Percentiles rank a stretch among this genome's conserved stretches.
Evolutionary conservation across 2,888 invertebrate genomes (phyloP).

Genomic region (Cynaeus angustus): DNA sequence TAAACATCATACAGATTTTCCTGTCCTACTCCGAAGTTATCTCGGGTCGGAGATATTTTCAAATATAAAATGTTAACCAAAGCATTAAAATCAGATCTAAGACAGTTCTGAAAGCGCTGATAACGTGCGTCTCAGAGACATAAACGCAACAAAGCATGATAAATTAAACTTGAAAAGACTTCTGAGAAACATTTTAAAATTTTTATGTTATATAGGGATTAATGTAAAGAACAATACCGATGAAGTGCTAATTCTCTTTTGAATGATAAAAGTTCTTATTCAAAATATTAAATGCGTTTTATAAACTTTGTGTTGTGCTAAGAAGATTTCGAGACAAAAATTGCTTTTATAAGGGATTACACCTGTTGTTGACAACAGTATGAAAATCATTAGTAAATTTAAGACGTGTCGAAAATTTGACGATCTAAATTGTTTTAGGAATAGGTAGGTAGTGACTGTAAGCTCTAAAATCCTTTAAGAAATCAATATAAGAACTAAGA

Average conservation of each 20-base stretch:
- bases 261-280: constrained; percentile 11
- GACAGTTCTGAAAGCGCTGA: constrained; percentile 23
- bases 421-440: background rate
- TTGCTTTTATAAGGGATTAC: too few relatives aligned
- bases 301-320: background rate
- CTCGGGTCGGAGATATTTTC: background rate
- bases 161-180: constrained; percentile 39
- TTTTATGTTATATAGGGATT: constrained; percentile 24
- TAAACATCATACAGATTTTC: constrained; percentile 3
- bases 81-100: constrained; percentile 28
- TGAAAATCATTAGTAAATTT: too few relatives aligned
- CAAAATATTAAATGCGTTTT: background rate
- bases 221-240: constrained; percentile 22
- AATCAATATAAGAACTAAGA: background rate
- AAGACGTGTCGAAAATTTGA: too few relatives aligned
- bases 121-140: constrained; percentile 25
- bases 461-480: too few relatives aligned
- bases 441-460: too few relatives aligned
- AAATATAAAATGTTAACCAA: constrained; percentile 17
- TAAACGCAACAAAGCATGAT: constrained; percentile 36
- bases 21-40: background rate
- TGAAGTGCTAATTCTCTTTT: constrained; percentile 18
- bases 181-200: constrained; percentile 16
- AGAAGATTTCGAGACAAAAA: background rate
- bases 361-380: too few relatives aligned